These are phyloP conservation scores for Haplochromis vanheusdeni DNA, from an alignment of 2,113 vertebrate genomes.

Conservation along the genomic window DNA sequence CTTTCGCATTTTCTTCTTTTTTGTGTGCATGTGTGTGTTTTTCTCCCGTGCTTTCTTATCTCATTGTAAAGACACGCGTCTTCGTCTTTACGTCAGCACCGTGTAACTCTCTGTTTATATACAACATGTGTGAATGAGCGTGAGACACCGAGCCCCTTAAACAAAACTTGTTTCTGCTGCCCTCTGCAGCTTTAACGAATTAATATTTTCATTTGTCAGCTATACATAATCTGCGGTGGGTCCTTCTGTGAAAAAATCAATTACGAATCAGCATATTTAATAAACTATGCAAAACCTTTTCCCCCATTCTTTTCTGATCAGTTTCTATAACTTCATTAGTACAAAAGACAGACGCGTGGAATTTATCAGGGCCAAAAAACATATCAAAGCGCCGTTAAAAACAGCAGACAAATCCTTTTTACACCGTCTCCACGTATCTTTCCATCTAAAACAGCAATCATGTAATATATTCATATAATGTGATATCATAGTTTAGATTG, in stretches of 20 bases:
- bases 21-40: background rate
- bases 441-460: background rate
- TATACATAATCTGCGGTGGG: background rate
- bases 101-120: background rate
- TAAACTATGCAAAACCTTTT: background rate
- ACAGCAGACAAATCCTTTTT: background rate
- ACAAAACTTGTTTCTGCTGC: conserved; percentile 23
- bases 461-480: background rate
- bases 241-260: background rate
- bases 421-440: background rate
- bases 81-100: background rate
- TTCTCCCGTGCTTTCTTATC: background rate
- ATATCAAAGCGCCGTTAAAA: background rate
- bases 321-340: background rate
- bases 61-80: background rate
- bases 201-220: background rate
- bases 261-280: background rate
- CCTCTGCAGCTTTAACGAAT: conserved; percentile 14
- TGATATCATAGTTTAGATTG: background rate
- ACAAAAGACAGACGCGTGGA: background rate
- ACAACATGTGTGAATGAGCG: background rate
- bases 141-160: background rate
- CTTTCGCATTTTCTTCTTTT: background rate
- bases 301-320: background rate
- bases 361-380: background rate